Conservation (phyloP, 2,113 vertebrate genomes). For the Upupa epops region DNA sequence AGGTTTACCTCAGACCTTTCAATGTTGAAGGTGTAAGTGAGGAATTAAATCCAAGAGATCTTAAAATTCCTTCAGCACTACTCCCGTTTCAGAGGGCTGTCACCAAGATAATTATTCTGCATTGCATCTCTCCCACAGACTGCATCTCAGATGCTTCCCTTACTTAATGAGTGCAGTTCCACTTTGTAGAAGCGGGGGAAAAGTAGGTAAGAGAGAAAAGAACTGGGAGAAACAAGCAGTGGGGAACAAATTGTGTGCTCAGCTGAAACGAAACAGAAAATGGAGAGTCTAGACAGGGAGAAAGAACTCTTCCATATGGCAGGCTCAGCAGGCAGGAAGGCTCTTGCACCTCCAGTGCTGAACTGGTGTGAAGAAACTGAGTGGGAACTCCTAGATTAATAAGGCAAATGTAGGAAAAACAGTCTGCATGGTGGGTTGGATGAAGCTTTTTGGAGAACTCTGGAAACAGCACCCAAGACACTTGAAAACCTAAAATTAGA, state of each 20-base stretch:
- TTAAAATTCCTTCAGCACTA: neutral
- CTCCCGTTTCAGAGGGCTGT: neutral
- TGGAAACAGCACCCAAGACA: constrained; percentile 18
- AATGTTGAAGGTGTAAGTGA: neutral
- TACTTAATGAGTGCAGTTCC: neutral
- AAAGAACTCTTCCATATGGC: constrained; percentile 54
- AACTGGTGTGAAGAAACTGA: constrained; percentile 57
- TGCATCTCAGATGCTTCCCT: neutral
- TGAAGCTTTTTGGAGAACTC: constrained; percentile 34
- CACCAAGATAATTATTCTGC: neutral
- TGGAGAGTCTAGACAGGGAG: neutral
- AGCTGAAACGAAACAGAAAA: neutral
- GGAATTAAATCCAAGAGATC: neutral
- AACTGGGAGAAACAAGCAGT: neutral
- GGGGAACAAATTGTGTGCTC: neutral
- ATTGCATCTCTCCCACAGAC: neutral
- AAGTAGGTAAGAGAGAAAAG: neutral
- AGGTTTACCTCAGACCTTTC: neutral
- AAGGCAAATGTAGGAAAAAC: constrained; percentile 50
- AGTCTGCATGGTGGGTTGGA: constrained; percentile 56
- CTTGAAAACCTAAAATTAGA: constrained; percentile 50
- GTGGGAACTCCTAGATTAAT: constrained; percentile 60
- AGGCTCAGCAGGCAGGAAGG: constrained; percentile 49
- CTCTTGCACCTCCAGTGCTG: constrained; percentile 22
- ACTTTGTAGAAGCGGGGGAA: neutral